Base-by-base conservation (phyloP, 1,140 invertebrate species). In the Phocides pigmalion region DNA sequence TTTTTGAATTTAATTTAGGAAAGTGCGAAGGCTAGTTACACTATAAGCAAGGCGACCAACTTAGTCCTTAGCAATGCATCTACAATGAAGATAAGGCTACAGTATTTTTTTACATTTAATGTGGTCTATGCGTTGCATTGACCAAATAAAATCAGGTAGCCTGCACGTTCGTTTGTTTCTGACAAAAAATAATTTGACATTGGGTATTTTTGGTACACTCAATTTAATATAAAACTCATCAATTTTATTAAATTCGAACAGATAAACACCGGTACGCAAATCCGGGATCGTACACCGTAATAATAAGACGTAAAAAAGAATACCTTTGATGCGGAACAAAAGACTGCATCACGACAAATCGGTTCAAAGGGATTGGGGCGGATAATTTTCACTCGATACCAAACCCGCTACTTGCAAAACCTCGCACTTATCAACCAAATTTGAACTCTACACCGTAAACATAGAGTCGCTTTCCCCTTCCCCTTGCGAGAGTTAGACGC, bases 301-400 rank as follows among this genome's bases (percentile, higher is more conserved):
- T 87, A 89, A 87, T 82, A 86, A 84, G 68, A 67, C 5, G 14
- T n/a, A 79, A 79, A 82, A 83, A 81, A 47, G 14, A 58, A 81
- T 71, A 79, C 74, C 79, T 89, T 87, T 87, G 84, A 89, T 70
- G 76, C 74, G 68, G 70, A 81, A 89, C 86, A 89, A 89, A 76
- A 82, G 76, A 70, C 76, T 70, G 70, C 68, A 77, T 70, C 66
- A 71, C 71, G 76, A 84, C 81, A 84, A 87, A 87, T 89, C 84
- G 79, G 67, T 80, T 85, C 84, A 85, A 84, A 87, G 77, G 75
- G 81, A 84, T 76, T 74, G 72, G 70, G 74, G 75, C 74, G 79
- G 76, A 85, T 82, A 81, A 89, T 87, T 87, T 84, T 85, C 80
- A 84, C 82, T 86, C 81, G 74, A 84, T 82, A 82, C 75, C 70